Evolutionary conservation across 2,113 vertebrate genomes (phyloP), one percentile per base, ranked within the genome.

Genomic region (Psophia crepitans): DNA sequence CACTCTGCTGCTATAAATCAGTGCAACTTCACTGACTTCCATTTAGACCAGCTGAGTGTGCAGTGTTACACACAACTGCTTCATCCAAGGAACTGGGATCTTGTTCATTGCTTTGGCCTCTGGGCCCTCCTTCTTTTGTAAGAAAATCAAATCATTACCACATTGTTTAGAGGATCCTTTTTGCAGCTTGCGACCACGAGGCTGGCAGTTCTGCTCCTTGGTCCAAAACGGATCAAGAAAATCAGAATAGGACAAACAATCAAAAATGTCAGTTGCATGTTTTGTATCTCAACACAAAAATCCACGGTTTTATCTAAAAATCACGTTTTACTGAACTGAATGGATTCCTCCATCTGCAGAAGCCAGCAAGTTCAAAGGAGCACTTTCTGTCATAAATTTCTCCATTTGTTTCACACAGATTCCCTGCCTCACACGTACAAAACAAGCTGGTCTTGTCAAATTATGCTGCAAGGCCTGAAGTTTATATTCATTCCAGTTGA

Each of bases 41-140:
- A 43, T 81, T 92, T 73, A 87, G 68, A 19, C 5, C 71, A 75
- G 95, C 89, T 20, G 77, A 65, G 76, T 39, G 78, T 3, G 2
- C 61, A 22, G 64, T 19, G 66, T 61, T 18, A 24, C 2, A 80
- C 77, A 51, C 81, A 75, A 46, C 30, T 2, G 8, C 78, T 49
- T 58, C 82, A 8, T 5, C 86, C 85, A 21, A 11, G 46, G 73
- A 53, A 11, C 73, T 8, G 61, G 70, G 68, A 83, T 63, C 57
- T 28, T 8, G 22, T 87, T 92, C 90, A 94, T 90, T 87, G 83
- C 93, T 93, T 92, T 94, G 95, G 93, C 95, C 92, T 88, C 92
- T 84, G 68, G 69, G 69, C 77, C 89, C 76, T 87, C 66, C n/a
- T 16, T n/a, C 69, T 54, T 87, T 92, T 92, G 86, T 81, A 10